Evolutionary conservation across 2,797 vertebrate genomes (phyloP).

Genomic region (Picus viridis): DNA sequence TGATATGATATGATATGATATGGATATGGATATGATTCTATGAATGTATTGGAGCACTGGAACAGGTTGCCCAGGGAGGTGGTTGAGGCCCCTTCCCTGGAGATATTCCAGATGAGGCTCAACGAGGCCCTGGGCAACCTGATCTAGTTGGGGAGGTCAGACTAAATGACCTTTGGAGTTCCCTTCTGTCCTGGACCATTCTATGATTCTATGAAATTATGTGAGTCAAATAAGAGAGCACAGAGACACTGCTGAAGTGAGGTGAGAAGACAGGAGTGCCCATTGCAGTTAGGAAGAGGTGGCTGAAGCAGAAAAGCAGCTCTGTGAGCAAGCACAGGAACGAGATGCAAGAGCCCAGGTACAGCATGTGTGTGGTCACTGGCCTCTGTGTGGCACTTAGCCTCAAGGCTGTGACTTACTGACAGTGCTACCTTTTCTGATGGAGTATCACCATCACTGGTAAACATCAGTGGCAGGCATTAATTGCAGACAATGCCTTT

Average conservation of each 20-base stretch:
- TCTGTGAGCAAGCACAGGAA: background rate
- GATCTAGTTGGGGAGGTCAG: too few species aligned
- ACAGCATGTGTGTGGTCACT: background rate
- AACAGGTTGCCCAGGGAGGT: too few species aligned
- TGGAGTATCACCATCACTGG: conserved; percentile 54
- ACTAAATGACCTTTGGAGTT: too few species aligned
- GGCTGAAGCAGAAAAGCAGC: background rate
- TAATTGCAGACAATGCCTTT: conserved; percentile 70
- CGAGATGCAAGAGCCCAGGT: background rate
- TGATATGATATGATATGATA: too few species aligned
- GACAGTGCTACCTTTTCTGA: conserved; percentile 66
- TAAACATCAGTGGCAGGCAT: conserved; percentile 67
- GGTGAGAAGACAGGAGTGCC: background rate
- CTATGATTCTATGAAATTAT: too few species aligned
- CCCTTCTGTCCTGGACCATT: too few species aligned
- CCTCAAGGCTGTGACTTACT: conserved; percentile 29
- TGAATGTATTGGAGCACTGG: too few species aligned
- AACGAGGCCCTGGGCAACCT: too few species aligned
- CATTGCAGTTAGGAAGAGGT: background rate
- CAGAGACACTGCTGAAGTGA: background rate
- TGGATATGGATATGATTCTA: too few species aligned
- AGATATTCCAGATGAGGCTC: too few species aligned
- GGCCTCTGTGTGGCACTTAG: conserved; percentile 6
- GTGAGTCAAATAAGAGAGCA: too few species aligned
- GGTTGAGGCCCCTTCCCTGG: too few species aligned